Evolutionary conservation across 2,888 invertebrate species (phyloP).

Genomic region (Heterodera filipjevi): DNA sequence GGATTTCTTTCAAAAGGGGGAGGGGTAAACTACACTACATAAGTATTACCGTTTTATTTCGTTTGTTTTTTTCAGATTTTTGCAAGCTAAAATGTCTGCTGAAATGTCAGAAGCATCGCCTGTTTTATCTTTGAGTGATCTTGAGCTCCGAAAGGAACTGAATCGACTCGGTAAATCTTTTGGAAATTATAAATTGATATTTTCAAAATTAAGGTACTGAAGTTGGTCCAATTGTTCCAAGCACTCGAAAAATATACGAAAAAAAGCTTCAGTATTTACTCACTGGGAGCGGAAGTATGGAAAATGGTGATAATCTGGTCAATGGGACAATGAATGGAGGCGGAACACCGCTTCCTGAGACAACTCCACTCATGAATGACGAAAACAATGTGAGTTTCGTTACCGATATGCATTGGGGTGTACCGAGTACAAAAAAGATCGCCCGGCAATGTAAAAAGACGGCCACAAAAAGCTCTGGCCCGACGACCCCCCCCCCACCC

Average conservation of each 20-base stretch:
- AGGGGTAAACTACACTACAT: too few relatives aligned
- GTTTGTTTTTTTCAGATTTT: neutral
- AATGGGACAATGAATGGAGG: slow-evolving; percentile 16
- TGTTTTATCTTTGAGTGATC: slow-evolving; percentile 18
- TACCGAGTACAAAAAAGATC: neutral
- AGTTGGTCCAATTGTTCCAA: slow-evolving; percentile 49
- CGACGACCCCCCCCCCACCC: too few relatives aligned
- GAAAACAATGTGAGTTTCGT: neutral
- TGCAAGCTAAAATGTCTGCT: neutral
- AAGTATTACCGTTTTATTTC: too few relatives aligned
- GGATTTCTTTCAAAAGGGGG: too few relatives aligned
- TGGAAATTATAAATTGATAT: neutral
- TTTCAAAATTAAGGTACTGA: slow-evolving; percentile 10
- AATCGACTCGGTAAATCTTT: slow-evolving; percentile 17
- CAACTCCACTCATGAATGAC: slow-evolving; percentile 7
- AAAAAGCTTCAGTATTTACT: slow-evolving; percentile 44
- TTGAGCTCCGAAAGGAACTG: slow-evolving; percentile 30
- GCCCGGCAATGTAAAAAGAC: too few relatives aligned
- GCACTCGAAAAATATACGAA: slow-evolving; percentile 51
- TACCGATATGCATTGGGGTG: too few relatives aligned
- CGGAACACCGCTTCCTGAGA: slow-evolving; percentile 19
- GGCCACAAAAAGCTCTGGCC: too few relatives aligned
- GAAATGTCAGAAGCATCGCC: neutral
- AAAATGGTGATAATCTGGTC: neutral
- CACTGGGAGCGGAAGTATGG: slow-evolving; percentile 5